These are phyloP conservation scores for Microctenopoma lineatum DNA, from an alignment of 2,797 vertebrate genomes.

Conservation along the genomic window DNA sequence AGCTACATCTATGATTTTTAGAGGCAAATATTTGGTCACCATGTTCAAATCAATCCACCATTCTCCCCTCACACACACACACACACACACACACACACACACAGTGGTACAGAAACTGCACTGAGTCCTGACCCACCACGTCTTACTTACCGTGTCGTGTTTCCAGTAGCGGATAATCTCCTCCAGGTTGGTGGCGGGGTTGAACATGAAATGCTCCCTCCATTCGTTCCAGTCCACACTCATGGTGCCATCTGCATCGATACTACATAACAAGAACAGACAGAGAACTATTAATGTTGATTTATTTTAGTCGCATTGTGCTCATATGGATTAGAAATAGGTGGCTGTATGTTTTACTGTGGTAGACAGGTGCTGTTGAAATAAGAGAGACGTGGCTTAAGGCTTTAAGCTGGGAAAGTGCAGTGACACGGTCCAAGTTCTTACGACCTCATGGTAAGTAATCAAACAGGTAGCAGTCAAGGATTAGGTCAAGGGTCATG, in stretches of 20 bases:
- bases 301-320: too few species aligned
- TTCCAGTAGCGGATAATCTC: slow-evolving; percentile 95
- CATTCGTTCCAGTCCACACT: slow-evolving; percentile 95
- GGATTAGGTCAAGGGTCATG: too few species aligned
- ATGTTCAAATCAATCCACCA: background rate
- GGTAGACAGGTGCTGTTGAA: too few species aligned
- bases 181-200: slow-evolving; percentile 90
- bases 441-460: too few species aligned
- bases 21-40: too few species aligned
- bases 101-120: background rate
- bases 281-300: background rate
- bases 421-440: too few species aligned
- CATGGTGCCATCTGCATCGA: slow-evolving; percentile 94
- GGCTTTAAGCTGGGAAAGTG: too few species aligned
- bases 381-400: too few species aligned
- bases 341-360: too few species aligned
- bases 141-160: slow-evolving; percentile 87
- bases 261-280: slow-evolving; percentile 77
- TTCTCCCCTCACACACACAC: background rate
- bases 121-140: background rate
- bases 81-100: background rate
- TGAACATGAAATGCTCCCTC: slow-evolving; percentile 94
- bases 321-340: too few species aligned
- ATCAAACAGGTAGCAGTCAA: too few species aligned
- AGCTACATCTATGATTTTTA: too few species aligned